phyloP scores from a whole-genome alignment of 2,888 invertebrate genomes.

The Ochlodes sylvanus region DNA sequence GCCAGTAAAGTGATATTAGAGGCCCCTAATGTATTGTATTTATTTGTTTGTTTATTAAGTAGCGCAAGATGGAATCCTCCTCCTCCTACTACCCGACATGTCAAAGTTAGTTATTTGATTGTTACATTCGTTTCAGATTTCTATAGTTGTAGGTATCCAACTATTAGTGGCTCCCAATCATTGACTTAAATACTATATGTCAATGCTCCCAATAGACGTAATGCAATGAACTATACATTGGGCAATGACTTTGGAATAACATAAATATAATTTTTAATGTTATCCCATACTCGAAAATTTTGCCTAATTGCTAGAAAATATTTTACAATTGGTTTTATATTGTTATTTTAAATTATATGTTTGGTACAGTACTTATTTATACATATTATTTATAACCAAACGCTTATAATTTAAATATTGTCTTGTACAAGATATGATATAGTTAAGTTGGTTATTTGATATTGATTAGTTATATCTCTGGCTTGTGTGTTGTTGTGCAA shows the following conservation, averaged over 20 bases:
- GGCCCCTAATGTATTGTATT: constrained; percentile 45
- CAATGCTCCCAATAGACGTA: too few relatives aligned
- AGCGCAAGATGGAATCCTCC: constrained; percentile 13
- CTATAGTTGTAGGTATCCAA: constrained; percentile 8
- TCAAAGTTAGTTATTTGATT: constrained; percentile 19
- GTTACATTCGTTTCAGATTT: constrained; percentile 27
- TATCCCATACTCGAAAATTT: background rate
- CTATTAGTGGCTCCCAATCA: constrained; percentile 11
- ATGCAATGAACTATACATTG: background rate
- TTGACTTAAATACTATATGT: too few relatives aligned
- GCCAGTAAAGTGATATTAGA: constrained; percentile 53
- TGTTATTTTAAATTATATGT: constrained; percentile 10
- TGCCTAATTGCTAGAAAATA: background rate
- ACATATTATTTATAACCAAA: constrained; percentile 4
- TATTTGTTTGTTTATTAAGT: constrained; percentile 35
- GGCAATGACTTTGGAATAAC: background rate
- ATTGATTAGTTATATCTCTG: constrained; percentile 5
- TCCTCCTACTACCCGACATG: constrained; percentile 12
- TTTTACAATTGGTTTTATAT: constrained; percentile 10
- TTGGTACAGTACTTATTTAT: constrained; percentile 27
- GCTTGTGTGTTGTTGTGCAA: constrained; percentile 21
- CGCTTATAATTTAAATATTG: constrained; percentile 15
- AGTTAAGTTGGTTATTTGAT: constrained; percentile 1
- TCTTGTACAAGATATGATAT: constrained; percentile 3
- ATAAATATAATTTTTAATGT: background rate